phyloP scores from a whole-genome alignment of 2,113 vertebrate species.

The Abramis brama region DNA sequence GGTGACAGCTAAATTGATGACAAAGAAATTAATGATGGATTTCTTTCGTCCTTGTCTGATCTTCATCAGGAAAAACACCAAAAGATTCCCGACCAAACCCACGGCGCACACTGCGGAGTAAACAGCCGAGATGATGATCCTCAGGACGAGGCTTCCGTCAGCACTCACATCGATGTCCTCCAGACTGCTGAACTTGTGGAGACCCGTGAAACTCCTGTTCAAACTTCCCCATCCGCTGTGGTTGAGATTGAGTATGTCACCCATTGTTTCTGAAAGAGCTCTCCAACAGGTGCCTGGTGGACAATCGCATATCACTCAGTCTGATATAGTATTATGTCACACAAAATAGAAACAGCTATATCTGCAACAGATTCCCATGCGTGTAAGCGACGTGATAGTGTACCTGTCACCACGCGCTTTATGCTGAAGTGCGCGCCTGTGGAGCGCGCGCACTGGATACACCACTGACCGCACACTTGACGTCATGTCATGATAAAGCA shows the following conservation, averaged over 20 bases:
- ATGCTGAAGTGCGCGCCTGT: constrained; percentile 61
- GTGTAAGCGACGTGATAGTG: background rate
- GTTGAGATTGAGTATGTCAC: constrained; percentile 69
- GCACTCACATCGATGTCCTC: constrained; percentile 71
- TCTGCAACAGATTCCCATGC: background rate
- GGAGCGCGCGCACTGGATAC: constrained; percentile 21
- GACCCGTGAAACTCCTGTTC: constrained; percentile 63
- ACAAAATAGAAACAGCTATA: background rate
- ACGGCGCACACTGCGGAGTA: constrained; percentile 77
- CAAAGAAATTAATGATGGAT: constrained; percentile 76
- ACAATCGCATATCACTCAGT: constrained; percentile 39
- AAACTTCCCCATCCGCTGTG: constrained; percentile 53
- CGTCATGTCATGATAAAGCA: background rate
- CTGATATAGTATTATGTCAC: background rate
- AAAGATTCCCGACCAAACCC: constrained; percentile 73
- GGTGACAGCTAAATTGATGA: constrained; percentile 76
- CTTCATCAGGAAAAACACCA: constrained; percentile 78
- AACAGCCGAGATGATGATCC: constrained; percentile 73
- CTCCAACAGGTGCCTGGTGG: constrained; percentile 39
- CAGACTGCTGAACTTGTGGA: constrained; percentile 62
- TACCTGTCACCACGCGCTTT: constrained; percentile 54
- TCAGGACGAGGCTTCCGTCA: constrained; percentile 69
- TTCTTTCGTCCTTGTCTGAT: constrained; percentile 68
- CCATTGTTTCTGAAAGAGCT: constrained; percentile 65
- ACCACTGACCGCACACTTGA: constrained; percentile 2